phyloP scores from a whole-genome alignment of 1,140 invertebrate genomes.

The Pemphigus obesinymphae region DNA sequence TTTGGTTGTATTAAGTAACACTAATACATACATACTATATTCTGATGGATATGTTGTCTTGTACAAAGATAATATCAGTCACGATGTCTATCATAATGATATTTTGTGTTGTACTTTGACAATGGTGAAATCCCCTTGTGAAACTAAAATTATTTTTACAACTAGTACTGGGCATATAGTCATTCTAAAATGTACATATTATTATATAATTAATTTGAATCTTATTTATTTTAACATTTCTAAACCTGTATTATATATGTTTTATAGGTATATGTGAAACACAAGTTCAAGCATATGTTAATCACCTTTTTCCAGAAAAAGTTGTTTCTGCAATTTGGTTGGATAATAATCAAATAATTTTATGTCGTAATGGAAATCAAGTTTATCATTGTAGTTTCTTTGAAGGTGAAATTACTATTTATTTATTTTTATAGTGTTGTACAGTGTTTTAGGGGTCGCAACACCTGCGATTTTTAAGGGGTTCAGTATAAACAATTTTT shows the following conservation, averaged over 20 bases:
- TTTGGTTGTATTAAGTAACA: conserved; percentile 7
- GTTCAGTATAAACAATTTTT: too few species aligned
- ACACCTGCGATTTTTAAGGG: too few species aligned
- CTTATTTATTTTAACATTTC: background rate
- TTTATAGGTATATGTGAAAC: background rate
- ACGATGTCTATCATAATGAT: background rate
- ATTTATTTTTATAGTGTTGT: background rate
- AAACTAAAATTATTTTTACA: background rate
- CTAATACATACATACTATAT: conserved; percentile 20
- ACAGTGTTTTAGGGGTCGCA: too few species aligned
- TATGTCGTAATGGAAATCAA: background rate
- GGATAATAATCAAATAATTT: background rate
- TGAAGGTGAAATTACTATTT: background rate
- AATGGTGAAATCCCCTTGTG: conserved; percentile 13
- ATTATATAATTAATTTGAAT: background rate
- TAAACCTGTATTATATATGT: background rate
- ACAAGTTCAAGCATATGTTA: background rate
- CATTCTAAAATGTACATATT: conserved; percentile 16
- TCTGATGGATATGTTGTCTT: conserved; percentile 15
- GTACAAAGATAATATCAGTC: background rate
- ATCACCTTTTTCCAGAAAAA: conserved; percentile 6
- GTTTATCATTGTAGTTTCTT: background rate
- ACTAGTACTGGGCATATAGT: conserved; percentile 27
- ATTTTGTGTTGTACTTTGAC: conserved; percentile 15
- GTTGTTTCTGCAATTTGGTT: conserved; percentile 17